phyloP scores from a whole-genome alignment of 2,113 vertebrate species.

The Oriolus oriolus region DNA sequence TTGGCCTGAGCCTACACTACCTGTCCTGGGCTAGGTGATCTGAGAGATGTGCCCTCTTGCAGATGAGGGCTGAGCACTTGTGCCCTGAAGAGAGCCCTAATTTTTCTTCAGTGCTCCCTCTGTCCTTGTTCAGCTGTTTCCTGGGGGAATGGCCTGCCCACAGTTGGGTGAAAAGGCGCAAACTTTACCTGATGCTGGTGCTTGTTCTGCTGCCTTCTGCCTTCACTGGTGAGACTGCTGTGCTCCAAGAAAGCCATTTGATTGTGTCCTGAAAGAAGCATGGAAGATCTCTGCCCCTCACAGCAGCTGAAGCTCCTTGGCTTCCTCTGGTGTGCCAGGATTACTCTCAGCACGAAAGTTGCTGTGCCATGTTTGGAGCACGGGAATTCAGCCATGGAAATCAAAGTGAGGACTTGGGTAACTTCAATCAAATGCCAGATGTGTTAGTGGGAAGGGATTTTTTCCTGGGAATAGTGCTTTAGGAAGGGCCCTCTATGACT shows the following conservation, averaged over 20 bases:
- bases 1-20: not conserved
- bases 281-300: not conserved
- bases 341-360: not conserved
- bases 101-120: not conserved
- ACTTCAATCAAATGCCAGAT: not conserved
- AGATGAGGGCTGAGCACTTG: fast-evolving
- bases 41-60: not conserved
- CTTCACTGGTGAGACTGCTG: not conserved
- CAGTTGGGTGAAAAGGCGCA: not conserved
- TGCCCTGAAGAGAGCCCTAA: not conserved
- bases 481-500: not conserved
- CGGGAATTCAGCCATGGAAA: not conserved
- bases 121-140: not conserved
- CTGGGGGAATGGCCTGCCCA: not conserved
- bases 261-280: not conserved
- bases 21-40: not conserved
- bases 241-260: not conserved
- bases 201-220: not conserved
- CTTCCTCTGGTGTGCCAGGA: not conserved
- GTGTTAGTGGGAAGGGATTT: not conserved
- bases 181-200: not conserved
- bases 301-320: not conserved
- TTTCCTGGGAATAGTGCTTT: not conserved
- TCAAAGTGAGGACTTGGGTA: not conserved
- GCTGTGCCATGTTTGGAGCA: not conserved